A percentile compares a stretch with the other conserved stretches of the same genome.
phyloP scores from a whole-genome alignment of 2,888 invertebrate species.

The Smittia sp. region DNA sequence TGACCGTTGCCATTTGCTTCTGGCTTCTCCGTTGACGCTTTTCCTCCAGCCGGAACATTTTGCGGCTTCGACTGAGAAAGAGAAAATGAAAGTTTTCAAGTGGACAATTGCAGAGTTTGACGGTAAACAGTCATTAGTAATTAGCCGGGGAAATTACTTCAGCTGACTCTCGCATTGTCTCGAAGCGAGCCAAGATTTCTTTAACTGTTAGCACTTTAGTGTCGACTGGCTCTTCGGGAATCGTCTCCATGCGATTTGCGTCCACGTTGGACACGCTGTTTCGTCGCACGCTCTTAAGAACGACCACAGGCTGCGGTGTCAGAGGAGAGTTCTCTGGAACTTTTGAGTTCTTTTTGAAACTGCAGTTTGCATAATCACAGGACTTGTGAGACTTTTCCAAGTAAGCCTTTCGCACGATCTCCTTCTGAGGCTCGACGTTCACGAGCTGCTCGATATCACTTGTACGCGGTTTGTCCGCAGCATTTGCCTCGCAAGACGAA shows the following conservation, averaged over 20 bases:
- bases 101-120: no score
- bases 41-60: not conserved
- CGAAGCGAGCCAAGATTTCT: constrained; percentile 78
- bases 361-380: constrained; percentile 44
- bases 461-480: constrained; percentile 50
- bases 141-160: constrained; percentile 43
- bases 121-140: not conserved
- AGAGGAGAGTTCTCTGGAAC: not conserved
- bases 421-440: constrained; percentile 45
- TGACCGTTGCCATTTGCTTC: not conserved
- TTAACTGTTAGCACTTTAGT: constrained; percentile 75
- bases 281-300: constrained; percentile 46
- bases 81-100: not conserved
- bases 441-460: constrained; percentile 51
- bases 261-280: constrained; percentile 53
- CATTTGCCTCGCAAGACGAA: constrained; percentile 47
- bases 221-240: constrained; percentile 72
- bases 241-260: constrained; percentile 76
- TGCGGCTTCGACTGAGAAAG: not conserved
- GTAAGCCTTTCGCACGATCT: constrained; percentile 43
- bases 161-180: constrained; percentile 54
- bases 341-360: constrained; percentile 42
- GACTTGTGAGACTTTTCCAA: constrained; percentile 43
- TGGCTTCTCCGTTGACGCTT: not conserved
- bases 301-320: not conserved